These are phyloP conservation scores for Drosophila helvetica DNA, from an alignment of 2,888 invertebrate species.

Conservation along the genomic window DNA sequence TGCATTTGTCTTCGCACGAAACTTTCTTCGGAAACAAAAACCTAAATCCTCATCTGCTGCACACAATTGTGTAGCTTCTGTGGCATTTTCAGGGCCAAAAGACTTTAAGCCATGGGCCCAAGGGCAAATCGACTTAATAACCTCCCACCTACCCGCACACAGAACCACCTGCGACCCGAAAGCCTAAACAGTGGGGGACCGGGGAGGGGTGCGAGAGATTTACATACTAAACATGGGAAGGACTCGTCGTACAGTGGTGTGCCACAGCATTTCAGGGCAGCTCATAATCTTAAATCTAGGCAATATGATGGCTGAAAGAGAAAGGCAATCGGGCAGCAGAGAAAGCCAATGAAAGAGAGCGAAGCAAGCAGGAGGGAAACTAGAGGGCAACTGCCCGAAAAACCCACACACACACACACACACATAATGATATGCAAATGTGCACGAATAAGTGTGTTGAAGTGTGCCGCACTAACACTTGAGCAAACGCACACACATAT, in stretches of 20 bases:
- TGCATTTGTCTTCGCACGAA: conserved; percentile 20
- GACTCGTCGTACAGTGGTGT: conserved; percentile 52
- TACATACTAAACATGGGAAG: conserved; percentile 61
- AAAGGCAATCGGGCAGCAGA: conserved; percentile 4
- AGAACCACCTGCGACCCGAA: conserved; percentile 37
- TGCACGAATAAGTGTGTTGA: conserved; percentile 72
- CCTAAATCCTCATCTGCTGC: conserved; percentile 34
- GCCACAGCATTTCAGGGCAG: conserved; percentile 71
- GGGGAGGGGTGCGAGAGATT: conserved; percentile 52
- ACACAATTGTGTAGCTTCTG: conserved; percentile 4
- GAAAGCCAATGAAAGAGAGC: conserved; percentile 25
- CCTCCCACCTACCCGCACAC: not conserved
- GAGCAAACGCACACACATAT: conserved; percentile 15
- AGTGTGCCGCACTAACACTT: conserved; percentile 55
- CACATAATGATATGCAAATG: conserved; percentile 77
- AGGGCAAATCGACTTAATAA: conserved; percentile 49
- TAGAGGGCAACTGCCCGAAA: conserved; percentile 38
- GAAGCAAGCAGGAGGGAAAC: conserved; percentile 29
- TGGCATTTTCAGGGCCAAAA: conserved; percentile 23
- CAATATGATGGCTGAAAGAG: conserved; percentile 59
- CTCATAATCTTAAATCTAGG: conserved; percentile 78
- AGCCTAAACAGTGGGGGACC: not conserved
- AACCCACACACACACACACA: conserved; percentile 39
- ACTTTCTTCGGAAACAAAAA: conserved; percentile 21
- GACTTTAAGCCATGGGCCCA: conserved; percentile 46